A percentile compares a stretch with the other conserved stretches of the same genome.
Conservation (phyloP, 2,888 invertebrate species). For the Acrocera orbiculus region DNA sequence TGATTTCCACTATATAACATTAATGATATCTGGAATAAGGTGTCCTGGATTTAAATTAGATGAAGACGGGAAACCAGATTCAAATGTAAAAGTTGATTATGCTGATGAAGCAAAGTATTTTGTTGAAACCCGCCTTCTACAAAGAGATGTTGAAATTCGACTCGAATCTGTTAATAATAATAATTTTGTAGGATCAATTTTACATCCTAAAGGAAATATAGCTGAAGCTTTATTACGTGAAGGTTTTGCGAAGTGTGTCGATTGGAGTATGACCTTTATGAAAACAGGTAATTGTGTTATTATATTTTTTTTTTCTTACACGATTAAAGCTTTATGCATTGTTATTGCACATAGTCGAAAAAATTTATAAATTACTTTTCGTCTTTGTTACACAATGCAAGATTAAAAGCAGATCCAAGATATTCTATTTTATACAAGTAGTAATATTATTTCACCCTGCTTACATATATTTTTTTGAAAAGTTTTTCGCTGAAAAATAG, state of each 20-base stretch:
- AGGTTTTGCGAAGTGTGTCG: conserved; percentile 87
- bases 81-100: conserved; percentile 44
- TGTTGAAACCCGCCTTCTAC: conserved; percentile 78
- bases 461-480: conserved; percentile 15
- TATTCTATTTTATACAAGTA: conserved; percentile 16
- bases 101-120: conserved; percentile 89
- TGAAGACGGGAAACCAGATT: conserved; percentile 50
- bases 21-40: conserved; percentile 90
- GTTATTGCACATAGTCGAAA: conserved; percentile 6
- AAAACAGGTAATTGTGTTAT: conserved; percentile 36
- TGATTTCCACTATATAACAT: conserved; percentile 75
- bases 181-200: conserved; percentile 82
- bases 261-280: conserved; percentile 78
- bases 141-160: conserved; percentile 76
- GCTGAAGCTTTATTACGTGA: conserved; percentile 78
- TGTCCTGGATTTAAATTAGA: conserved; percentile 69
- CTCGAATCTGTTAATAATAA: conserved; percentile 85
- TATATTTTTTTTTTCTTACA: background rate
- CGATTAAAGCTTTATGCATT: conserved; percentile 9
- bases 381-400: conserved; percentile 11
- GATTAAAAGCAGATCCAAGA: conserved; percentile 20
- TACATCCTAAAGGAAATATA: conserved; percentile 86
- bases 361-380: conserved; percentile 1
- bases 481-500: background rate
- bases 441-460: conserved; percentile 29